Evolutionary conservation across 2,888 invertebrate genomes (phyloP).

Genomic region (Drosophila antonietae): DNA sequence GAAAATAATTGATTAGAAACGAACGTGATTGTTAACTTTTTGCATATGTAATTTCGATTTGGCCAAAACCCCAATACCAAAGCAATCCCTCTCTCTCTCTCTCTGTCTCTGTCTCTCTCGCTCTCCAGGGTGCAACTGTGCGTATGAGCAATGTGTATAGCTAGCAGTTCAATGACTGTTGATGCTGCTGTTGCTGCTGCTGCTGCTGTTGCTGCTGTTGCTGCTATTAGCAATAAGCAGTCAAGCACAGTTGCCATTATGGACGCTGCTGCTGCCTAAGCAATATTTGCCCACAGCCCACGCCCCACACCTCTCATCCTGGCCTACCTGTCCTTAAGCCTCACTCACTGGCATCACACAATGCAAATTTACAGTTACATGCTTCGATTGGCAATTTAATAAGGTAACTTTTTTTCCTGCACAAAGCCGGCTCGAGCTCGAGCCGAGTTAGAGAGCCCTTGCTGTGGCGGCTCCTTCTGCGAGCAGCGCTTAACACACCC

Average conservation of each 20-base stretch:
- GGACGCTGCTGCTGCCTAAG: slow-evolving; percentile 57
- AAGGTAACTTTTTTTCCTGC: slow-evolving; percentile 70
- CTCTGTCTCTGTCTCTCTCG: neutral
- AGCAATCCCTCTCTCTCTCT: too few relatives aligned
- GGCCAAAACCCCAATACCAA: slow-evolving; percentile 29
- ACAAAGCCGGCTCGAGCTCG: slow-evolving; percentile 19
- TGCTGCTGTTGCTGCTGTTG: neutral
- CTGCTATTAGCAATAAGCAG: slow-evolving; percentile 55
- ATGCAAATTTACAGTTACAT: slow-evolving; percentile 81
- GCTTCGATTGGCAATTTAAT: slow-evolving; percentile 82
- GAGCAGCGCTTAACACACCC: slow-evolving; percentile 47
- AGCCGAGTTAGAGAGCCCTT: slow-evolving; percentile 28
- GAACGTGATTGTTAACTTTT: slow-evolving; percentile 79
- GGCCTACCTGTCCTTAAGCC: slow-evolving; percentile 9
- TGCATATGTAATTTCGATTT: slow-evolving; percentile 76
- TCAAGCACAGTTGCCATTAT: slow-evolving; percentile 49
- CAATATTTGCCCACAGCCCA: slow-evolving; percentile 46
- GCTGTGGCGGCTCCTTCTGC: slow-evolving; percentile 32
- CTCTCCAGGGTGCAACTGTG: slow-evolving; percentile 67
- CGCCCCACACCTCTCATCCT: too few relatives aligned
- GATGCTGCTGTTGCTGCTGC: slow-evolving; percentile 20
- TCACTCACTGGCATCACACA: slow-evolving; percentile 62
- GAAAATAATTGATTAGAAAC: slow-evolving; percentile 76
- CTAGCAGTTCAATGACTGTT: slow-evolving; percentile 33
- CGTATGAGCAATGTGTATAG: slow-evolving; percentile 67